phyloP scores from a whole-genome alignment of 2,113 vertebrate genomes.

The Maylandia zebra region DNA sequence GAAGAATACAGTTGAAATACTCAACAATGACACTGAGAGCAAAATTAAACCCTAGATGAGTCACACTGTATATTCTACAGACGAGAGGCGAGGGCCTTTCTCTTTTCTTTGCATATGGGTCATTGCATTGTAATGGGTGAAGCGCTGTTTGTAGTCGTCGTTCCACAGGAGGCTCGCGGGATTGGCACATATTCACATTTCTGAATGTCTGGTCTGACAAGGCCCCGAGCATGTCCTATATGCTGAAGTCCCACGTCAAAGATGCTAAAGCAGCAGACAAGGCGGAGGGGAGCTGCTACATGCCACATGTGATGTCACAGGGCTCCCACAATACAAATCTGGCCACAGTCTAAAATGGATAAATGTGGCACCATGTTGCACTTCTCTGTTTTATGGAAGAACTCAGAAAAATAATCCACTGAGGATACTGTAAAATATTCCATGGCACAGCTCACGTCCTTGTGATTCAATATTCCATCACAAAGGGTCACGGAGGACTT shows the following conservation, averaged over 20 bases:
- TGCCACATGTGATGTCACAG: slow-evolving; percentile 14
- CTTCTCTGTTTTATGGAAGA: slow-evolving; percentile 49
- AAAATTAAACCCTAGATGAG: slow-evolving; percentile 32
- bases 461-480: slow-evolving; percentile 30
- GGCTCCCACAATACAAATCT: slow-evolving; percentile 18
- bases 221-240: slow-evolving; percentile 27
- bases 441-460: slow-evolving; percentile 1
- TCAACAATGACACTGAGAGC: slow-evolving; percentile 4
- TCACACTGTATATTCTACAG: slow-evolving; percentile 3
- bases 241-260: slow-evolving; percentile 5
- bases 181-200: slow-evolving; percentile 68
- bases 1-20: slow-evolving; percentile 14
- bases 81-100: slow-evolving; percentile 29
- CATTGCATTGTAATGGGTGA: slow-evolving; percentile 60
- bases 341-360: neutral
- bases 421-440: neutral
- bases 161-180: slow-evolving; percentile 37
- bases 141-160: slow-evolving; percentile 10
- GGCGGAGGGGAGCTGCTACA: slow-evolving; percentile 52
- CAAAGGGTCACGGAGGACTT: slow-evolving; percentile 60
- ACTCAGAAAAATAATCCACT: slow-evolving; percentile 36
- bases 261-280: slow-evolving; percentile 34
- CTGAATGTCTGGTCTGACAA: slow-evolving; percentile 19
- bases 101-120: slow-evolving; percentile 68
- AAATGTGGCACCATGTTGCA: slow-evolving; percentile 7